These are phyloP conservation scores for Mamestra brassicae DNA, from an alignment of 2,888 invertebrate species.

Conservation along the genomic window DNA sequence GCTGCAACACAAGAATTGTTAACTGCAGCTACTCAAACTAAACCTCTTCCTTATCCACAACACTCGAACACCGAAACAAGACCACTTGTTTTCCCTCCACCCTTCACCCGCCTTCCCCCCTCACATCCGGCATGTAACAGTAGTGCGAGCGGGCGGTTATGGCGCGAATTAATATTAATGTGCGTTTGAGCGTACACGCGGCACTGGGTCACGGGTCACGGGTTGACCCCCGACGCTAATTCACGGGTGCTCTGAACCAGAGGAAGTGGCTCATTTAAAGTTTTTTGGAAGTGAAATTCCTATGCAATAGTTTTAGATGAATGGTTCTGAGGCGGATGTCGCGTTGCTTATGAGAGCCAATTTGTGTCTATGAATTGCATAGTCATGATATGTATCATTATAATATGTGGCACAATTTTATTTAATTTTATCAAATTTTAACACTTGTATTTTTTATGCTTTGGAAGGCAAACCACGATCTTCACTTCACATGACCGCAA, in stretches of 20 bases:
- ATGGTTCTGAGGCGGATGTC: neutral
- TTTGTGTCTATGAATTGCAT: neutral
- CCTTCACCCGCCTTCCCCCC: neutral
- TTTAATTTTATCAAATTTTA: too few relatives aligned
- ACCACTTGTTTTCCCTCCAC: constrained; percentile 10
- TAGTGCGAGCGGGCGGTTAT: constrained; percentile 46
- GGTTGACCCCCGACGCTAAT: constrained; percentile 50
- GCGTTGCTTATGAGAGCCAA: neutral
- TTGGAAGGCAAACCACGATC: neutral
- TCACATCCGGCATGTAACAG: constrained; percentile 54
- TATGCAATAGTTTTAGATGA: constrained; percentile 3
- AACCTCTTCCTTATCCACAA: constrained; percentile 13
- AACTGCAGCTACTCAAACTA: neutral
- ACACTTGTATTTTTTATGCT: neutral
- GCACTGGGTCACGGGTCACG: constrained; percentile 56
- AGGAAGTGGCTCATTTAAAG: constrained; percentile 38
- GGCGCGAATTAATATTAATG: constrained; percentile 65
- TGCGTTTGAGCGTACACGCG: constrained; percentile 50
- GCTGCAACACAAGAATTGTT: neutral
- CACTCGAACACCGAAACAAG: constrained; percentile 4
- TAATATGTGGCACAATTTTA: neutral
- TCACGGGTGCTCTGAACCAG: constrained; percentile 21
- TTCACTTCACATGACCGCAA: too few relatives aligned
- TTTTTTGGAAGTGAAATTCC: constrained; percentile 19
- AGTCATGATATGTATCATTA: neutral